A percentile compares a stretch with the other conserved stretches of the same genome.
Evolutionary conservation across 2,888 invertebrate genomes (phyloP).

Genomic region (Trichopoda pennipes): DNA sequence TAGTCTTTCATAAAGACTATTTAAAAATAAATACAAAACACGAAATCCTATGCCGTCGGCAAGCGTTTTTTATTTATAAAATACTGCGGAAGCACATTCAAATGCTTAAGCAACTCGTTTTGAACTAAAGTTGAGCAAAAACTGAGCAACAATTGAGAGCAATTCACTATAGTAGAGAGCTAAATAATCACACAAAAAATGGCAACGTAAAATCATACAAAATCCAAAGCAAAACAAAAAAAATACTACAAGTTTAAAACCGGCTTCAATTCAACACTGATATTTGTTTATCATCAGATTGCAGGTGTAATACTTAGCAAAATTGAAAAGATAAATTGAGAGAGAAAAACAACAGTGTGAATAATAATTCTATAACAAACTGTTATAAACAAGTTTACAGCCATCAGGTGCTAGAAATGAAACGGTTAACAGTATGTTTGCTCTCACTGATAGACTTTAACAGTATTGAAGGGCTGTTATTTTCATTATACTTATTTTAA

Average conservation of each 20-base stretch:
- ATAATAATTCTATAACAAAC: conserved; percentile 11
- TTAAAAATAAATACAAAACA: not conserved
- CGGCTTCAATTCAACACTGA: conserved; percentile 44
- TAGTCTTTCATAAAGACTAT: not conserved
- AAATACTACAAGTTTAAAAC: conserved; percentile 21
- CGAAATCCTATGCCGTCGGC: conserved; percentile 50
- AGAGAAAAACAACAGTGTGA: not conserved
- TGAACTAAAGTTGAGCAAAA: conserved; percentile 72
- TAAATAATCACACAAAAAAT: conserved; percentile 1
- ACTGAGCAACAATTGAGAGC: conserved; percentile 75
- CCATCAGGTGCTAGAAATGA: not conserved
- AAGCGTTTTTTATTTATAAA: conserved; percentile 21
- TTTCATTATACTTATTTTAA: too few relatives aligned
- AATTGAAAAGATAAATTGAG: not conserved
- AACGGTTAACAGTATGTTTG: conserved; percentile 60
- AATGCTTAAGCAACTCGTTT: conserved; percentile 73
- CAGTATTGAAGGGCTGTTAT: too few relatives aligned
- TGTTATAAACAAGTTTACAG: too few relatives aligned
- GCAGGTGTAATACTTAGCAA: conserved; percentile 62
- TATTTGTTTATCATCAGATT: conserved; percentile 55
- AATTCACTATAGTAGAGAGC: conserved; percentile 20
- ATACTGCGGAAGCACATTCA: conserved; percentile 65
- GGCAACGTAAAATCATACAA: conserved; percentile 23
- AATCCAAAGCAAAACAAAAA: conserved; percentile 12
- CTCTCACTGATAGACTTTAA: too few relatives aligned